Evolutionary conservation across 64 coral and sea anemone genomes (phyloP).

Genomic region (Pocillopora verrucosa): DNA sequence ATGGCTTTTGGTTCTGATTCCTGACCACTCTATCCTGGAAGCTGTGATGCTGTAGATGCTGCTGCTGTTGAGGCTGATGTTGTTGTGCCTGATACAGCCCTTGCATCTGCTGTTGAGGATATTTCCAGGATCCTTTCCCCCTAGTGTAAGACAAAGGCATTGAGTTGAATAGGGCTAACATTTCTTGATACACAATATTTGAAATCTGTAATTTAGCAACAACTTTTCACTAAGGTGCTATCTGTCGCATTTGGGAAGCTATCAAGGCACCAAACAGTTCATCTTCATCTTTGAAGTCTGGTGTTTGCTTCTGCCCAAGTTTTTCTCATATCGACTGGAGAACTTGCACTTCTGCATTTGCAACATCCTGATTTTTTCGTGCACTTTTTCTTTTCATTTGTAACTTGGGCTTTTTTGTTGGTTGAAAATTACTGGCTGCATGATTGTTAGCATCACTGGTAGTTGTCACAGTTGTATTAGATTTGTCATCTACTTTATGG

Average conservation of each 20-base stretch:
- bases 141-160: background rate
- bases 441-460: background rate
- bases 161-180: conserved; percentile 20
- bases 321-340: conserved; percentile 8
- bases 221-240: conserved; percentile 17
- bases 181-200: conserved; percentile 36
- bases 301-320: background rate
- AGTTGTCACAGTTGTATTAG: background rate
- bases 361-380: conserved; percentile 10
- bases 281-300: conserved; percentile 29
- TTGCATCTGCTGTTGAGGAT: background rate
- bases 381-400: conserved; percentile 1
- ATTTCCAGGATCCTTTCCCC: background rate
- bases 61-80: too few relatives aligned
- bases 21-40: too few relatives aligned
- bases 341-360: conserved; percentile 32
- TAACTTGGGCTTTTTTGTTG: conserved; percentile 8
- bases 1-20: too few relatives aligned
- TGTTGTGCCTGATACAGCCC: background rate
- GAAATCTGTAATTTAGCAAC: conserved; percentile 17
- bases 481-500: background rate
- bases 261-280: conserved; percentile 40
- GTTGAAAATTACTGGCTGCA: conserved; percentile 40
- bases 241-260: conserved; percentile 10
- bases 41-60: too few relatives aligned